These are phyloP conservation scores for Hippopotamus amphibius DNA, from an alignment of 2,113 vertebrate genomes.

Conservation along the genomic window DNA sequence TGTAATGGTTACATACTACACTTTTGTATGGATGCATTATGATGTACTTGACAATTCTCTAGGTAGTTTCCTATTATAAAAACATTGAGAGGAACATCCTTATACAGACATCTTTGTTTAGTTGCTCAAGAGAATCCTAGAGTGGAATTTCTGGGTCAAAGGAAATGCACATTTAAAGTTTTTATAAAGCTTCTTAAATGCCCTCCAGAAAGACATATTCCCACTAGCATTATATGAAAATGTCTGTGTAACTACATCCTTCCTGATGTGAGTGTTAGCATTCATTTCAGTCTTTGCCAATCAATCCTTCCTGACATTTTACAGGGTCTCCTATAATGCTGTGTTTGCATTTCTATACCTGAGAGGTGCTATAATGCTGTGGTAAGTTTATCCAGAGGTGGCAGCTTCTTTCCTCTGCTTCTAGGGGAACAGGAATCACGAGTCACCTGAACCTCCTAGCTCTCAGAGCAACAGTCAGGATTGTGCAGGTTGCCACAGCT, in stretches of 20 bases:
- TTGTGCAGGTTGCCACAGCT: accelerated
- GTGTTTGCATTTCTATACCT: slow-evolving; percentile 23
- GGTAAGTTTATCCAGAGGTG: neutral
- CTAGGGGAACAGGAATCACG: neutral
- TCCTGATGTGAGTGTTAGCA: neutral
- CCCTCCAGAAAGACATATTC: neutral
- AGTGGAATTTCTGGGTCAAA: slow-evolving; percentile 57
- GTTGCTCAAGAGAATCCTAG: slow-evolving; percentile 50
- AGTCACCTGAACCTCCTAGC: neutral
- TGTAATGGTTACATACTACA: neutral
- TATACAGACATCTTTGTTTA: neutral
- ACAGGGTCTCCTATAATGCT: slow-evolving; percentile 29
- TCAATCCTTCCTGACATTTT: slow-evolving; percentile 42
- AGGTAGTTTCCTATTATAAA: slow-evolving; percentile 3
- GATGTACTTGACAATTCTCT: slow-evolving; percentile 25
- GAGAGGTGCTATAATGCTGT: neutral
- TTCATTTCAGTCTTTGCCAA: slow-evolving; percentile 8
- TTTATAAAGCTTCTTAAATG: slow-evolving; percentile 10
- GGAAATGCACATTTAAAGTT: slow-evolving; percentile 27
- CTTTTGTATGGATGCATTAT: neutral
- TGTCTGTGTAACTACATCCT: neutral
- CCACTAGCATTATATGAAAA: neutral
- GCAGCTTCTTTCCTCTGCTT: neutral
- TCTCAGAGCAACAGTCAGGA: neutral
- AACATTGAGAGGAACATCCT: neutral